Conservation (phyloP, 2,888 invertebrate species). For the Synanthedon andrenaeformis region DNA sequence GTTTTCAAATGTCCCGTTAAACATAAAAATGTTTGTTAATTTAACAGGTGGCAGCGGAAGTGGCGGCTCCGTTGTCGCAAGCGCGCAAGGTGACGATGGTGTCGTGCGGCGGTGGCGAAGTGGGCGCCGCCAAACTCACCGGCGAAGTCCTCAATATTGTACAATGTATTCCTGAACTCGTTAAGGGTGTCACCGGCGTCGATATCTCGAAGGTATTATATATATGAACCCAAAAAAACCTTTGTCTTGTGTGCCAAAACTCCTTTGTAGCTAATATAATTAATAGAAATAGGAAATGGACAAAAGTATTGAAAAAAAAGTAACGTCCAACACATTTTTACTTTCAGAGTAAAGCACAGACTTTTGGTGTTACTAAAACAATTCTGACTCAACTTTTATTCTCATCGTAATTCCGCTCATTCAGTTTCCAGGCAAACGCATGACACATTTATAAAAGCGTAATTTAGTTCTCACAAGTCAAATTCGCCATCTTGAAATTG, state of each 20-base stretch:
- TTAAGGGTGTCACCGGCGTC: constrained; percentile 93
- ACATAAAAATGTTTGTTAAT: neutral
- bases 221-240: neutral
- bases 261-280: neutral
- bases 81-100: constrained; percentile 97
- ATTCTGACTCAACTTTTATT: too few species aligned
- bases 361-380: too few species aligned
- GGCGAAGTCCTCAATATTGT: constrained; percentile 95
- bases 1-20: too few species aligned
- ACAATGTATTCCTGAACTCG: constrained; percentile 89
- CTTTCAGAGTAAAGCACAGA: too few species aligned
- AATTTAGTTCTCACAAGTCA: too few species aligned
- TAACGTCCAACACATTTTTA: neutral
- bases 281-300: neutral
- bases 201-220: constrained; percentile 85
- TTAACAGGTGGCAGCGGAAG: constrained; percentile 92
- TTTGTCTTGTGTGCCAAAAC: neutral
- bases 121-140: constrained; percentile 95
- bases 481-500: too few species aligned
- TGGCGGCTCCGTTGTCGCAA: constrained; percentile 94
- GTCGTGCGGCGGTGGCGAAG: constrained; percentile 88
- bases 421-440: too few species aligned
- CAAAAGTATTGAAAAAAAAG: neutral
- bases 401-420: too few species aligned
- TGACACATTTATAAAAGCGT: too few species aligned